Evolutionary conservation across 2,113 vertebrate species (phyloP), one percentile per base, ranked within the genome.

Genomic region (Myanophis thanlyinensis): DNA sequence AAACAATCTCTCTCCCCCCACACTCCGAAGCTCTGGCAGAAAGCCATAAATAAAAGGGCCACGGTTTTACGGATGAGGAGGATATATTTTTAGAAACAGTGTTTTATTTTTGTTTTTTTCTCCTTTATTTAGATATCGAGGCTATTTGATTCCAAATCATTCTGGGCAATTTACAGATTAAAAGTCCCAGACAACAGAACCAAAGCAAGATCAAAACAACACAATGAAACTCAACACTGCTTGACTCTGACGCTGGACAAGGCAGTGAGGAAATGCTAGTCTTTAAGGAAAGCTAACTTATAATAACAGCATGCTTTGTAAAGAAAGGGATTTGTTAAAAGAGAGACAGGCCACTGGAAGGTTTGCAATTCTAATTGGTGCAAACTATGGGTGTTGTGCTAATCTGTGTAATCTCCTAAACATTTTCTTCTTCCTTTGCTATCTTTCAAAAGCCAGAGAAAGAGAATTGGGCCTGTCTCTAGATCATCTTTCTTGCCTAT

Each of bases 11-110:
- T 92, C 95, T 93, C 44, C 92, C 95, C 2, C 30, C 8, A n/a
- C 49, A 8, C 48, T 94, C 94, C 92, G 91, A 48, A 13, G 67
- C 67, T 95, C 93, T 95, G 95, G 15, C 86, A 95, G 20, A 73
- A 73, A 96, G 91, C 87, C 94, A 93, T 95, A 94, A 94, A 95
- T 96, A 95, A 94, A 97, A 97, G 95, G 97, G 95, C 97, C 96
- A 93, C 95, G 85, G 90, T 97, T 97, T 97, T 96, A 94, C 97
- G 93, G 97, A 94, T 93, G 97, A 97, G 96, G 97, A 97, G 97
- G 94, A 80, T 97, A 96, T 97, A 97, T 98, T 96, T 97, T 97
- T 96, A 98, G 98, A 97, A 97, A 97, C 96, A 97, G 98, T 80
- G 18, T 80, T 67, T 67, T 67, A 67, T 35, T 73, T 56, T 59